Percentiles rank a stretch among this genome's conserved stretches.
Evolutionary conservation across 1,140 invertebrate genomes (phyloP).

Genomic region (Eueides isabella): DNA sequence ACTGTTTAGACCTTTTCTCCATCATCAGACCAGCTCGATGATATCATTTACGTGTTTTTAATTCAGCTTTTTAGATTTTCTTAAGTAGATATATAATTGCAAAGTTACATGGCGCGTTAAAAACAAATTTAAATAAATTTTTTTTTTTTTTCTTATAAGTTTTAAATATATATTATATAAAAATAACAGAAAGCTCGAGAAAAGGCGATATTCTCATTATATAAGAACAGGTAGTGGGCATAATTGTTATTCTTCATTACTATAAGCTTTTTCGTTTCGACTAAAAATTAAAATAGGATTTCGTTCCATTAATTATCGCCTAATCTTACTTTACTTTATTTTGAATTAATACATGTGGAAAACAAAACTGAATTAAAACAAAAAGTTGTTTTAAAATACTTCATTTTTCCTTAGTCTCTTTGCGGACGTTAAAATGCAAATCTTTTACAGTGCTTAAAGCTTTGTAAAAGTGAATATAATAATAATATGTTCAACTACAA

Average conservation of each 20-base stretch:
- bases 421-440: neutral
- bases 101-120: too few species aligned
- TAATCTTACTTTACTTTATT: neutral
- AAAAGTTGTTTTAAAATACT: neutral
- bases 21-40: too few species aligned
- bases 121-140: too few species aligned
- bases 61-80: too few species aligned
- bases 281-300: neutral
- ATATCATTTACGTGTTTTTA: too few species aligned
- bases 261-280: neutral
- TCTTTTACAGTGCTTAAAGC: constrained; percentile 8
- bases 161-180: too few species aligned
- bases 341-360: neutral
- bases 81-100: too few species aligned
- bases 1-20: too few species aligned
- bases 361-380: neutral
- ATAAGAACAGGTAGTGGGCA: neutral
- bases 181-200: constrained; percentile 29
- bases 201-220: constrained; percentile 23
- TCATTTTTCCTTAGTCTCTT: too few species aligned
- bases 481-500: too few species aligned
- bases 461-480: neutral
- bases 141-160: too few species aligned
- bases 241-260: neutral
- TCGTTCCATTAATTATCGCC: neutral